Conservation (phyloP, 1,140 invertebrate species). For the Lordiphosa clarofinis region DNA sequence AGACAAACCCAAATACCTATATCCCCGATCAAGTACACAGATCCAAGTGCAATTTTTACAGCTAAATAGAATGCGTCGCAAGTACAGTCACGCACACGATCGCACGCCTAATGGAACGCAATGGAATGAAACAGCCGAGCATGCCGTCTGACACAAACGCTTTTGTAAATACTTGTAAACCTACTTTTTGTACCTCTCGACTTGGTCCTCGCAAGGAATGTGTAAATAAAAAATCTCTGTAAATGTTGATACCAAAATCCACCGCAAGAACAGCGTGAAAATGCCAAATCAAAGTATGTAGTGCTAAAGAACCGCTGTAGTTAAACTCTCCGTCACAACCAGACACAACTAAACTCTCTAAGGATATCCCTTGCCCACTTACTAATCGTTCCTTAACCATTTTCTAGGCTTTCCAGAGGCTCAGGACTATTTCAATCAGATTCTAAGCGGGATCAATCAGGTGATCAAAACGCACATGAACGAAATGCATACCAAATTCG, state of each 20-base stretch:
- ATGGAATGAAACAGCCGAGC: slow-evolving; percentile 43
- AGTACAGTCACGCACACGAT: slow-evolving; percentile 33
- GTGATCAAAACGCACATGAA: slow-evolving; percentile 87
- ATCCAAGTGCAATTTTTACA: slow-evolving; percentile 12
- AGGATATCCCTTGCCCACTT: too few relatives aligned
- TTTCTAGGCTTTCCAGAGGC: slow-evolving; percentile 81
- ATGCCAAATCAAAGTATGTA: slow-evolving; percentile 18
- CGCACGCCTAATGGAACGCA: slow-evolving; percentile 47
- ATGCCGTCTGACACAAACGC: slow-evolving; percentile 12
- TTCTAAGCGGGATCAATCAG: slow-evolving; percentile 87
- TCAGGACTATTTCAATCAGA: slow-evolving; percentile 88
- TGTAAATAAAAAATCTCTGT: neutral
- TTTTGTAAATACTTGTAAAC: slow-evolving; percentile 49
- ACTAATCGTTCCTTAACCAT: slow-evolving; percentile 3
- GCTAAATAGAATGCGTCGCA: slow-evolving; percentile 9
- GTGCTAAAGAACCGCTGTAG: slow-evolving; percentile 28
- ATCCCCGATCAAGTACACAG: slow-evolving; percentile 9
- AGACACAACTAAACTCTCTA: slow-evolving; percentile 14
- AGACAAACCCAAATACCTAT: too few relatives aligned
- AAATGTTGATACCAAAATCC: too few relatives aligned
- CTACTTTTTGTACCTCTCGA: too few relatives aligned
- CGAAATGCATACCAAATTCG: slow-evolving; percentile 85
- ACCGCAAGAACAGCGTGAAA: too few relatives aligned
- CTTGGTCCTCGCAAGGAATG: slow-evolving; percentile 3
- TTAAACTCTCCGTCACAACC: slow-evolving; percentile 2